These are phyloP conservation scores for Parnassius smintheus DNA, from an alignment of 2,888 invertebrate species.

Conservation along the genomic window DNA sequence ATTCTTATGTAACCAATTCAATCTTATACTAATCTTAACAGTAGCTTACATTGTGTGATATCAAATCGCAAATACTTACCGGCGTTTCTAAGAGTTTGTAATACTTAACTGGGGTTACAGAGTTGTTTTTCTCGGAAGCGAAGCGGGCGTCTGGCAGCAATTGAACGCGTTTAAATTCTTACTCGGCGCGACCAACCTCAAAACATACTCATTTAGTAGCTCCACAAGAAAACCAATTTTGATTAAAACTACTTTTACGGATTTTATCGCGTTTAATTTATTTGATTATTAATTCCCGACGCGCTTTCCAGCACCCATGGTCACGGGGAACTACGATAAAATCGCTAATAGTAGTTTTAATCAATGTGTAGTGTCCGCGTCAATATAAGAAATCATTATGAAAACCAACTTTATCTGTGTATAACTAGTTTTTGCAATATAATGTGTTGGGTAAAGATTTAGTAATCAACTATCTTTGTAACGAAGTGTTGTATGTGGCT, in stretches of 20 bases:
- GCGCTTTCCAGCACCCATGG: no score
- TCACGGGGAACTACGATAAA: no score
- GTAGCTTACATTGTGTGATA: conserved; percentile 10
- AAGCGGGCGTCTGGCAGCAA: conserved; percentile 42
- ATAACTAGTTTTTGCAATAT: conserved; percentile 2
- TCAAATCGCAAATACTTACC: conserved; percentile 21
- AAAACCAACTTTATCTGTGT: conserved; percentile 26
- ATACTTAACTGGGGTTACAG: conserved; percentile 41
- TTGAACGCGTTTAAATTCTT: conserved; percentile 30
- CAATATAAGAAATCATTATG: no score
- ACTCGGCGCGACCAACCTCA: conserved; percentile 4
- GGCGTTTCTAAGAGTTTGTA: conserved; percentile 28
- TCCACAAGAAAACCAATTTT: conserved; percentile 20
- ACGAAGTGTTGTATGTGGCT: no score
- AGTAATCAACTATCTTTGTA: no score
- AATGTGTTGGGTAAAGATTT: no score
- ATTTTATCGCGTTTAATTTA: no score
- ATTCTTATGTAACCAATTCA: not conserved
- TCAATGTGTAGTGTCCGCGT: no score
- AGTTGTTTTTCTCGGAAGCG: conserved; percentile 52
- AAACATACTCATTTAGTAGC: not conserved
- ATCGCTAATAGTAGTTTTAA: no score
- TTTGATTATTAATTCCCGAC: no score
- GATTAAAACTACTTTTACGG: no score
- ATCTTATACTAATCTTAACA: conserved; percentile 5